A percentile compares a stretch with the other conserved stretches of the same genome.
Conservation (phyloP, 2,888 invertebrate genomes). For the Eupithecia inturbata region DNA sequence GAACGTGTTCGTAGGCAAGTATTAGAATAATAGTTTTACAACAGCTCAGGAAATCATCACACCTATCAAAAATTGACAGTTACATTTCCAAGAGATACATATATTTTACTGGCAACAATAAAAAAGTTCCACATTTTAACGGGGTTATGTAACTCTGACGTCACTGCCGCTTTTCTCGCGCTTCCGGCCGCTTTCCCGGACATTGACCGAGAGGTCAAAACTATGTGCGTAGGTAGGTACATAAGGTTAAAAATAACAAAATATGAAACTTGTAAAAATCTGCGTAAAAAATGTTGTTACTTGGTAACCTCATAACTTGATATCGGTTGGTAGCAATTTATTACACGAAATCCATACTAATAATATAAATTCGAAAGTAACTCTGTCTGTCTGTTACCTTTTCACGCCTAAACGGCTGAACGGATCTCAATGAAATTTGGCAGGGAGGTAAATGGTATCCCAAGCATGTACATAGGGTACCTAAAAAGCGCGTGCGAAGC, state of each 20-base stretch:
- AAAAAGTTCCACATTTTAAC: slow-evolving; percentile 28
- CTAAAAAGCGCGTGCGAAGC: no score
- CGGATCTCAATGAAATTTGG: no score
- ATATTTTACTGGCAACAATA: slow-evolving; percentile 2
- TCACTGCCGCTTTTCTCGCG: slow-evolving; percentile 65
- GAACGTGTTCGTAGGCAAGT: background rate
- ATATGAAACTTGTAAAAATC: background rate
- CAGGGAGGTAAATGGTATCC: no score
- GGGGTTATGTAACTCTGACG: slow-evolving; percentile 63
- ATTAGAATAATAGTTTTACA: background rate
- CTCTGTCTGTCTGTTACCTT: no score
- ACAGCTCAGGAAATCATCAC: background rate
- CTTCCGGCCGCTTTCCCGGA: slow-evolving; percentile 70
- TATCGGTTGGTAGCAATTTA: background rate
- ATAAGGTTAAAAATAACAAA: background rate
- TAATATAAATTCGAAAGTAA: no score
- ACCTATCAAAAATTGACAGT: slow-evolving; percentile 8
- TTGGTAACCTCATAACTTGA: background rate
- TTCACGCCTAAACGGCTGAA: no score
- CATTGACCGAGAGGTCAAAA: slow-evolving; percentile 53
- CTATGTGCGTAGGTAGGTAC: slow-evolving; percentile 20
- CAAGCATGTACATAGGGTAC: no score
- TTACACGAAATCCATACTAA: no score
- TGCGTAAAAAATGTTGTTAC: background rate
- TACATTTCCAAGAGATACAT: slow-evolving; percentile 9